A percentile compares a stretch with the other conserved stretches of the same genome.
Conservation (phyloP, 2,888 invertebrate species). For the Sisyra nigra region DNA sequence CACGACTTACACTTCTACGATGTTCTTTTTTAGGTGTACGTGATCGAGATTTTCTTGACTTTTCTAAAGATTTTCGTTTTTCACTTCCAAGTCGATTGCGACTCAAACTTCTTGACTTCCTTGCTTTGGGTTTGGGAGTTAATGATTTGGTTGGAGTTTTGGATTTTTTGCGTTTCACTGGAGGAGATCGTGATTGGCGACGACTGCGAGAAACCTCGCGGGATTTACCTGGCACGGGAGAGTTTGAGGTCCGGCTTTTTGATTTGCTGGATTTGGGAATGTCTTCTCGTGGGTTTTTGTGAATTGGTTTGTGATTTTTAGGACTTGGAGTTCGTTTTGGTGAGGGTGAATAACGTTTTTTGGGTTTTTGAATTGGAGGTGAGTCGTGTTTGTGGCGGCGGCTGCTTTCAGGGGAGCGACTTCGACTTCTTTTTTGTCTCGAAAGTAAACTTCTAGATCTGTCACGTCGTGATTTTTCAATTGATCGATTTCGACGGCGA, state of each 20-base stretch:
- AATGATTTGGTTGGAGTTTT: constrained; percentile 8
- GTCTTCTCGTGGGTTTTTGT: constrained; percentile 11
- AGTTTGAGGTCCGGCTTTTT: background rate
- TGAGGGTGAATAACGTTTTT: constrained; percentile 22
- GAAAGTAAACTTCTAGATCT: constrained; percentile 10
- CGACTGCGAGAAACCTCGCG: background rate
- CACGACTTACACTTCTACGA: constrained; percentile 13
- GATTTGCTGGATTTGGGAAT: constrained; percentile 1
- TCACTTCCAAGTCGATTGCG: constrained; percentile 10
- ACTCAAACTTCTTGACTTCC: constrained; percentile 14
- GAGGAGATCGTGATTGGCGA: background rate
- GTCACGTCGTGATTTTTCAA: constrained; percentile 12
- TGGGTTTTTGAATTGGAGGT: constrained; percentile 16
- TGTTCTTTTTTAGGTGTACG: constrained; percentile 8
- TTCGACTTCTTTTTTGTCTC: constrained; percentile 11
- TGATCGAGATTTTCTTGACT: constrained; percentile 10
- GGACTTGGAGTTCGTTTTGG: constrained; percentile 14
- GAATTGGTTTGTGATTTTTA: constrained; percentile 6
- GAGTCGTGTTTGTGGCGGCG: constrained; percentile 15
- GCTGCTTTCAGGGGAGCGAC: constrained; percentile 16
- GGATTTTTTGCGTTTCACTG: constrained; percentile 2
- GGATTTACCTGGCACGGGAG: background rate
- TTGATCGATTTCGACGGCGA: constrained; percentile 12
- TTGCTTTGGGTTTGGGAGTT: constrained; percentile 14
- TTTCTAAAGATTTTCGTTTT: constrained; percentile 8